These are phyloP conservation scores for Corella eumyota DNA, from an alignment of 23 tunicate genomes.

Conservation along the genomic window DNA sequence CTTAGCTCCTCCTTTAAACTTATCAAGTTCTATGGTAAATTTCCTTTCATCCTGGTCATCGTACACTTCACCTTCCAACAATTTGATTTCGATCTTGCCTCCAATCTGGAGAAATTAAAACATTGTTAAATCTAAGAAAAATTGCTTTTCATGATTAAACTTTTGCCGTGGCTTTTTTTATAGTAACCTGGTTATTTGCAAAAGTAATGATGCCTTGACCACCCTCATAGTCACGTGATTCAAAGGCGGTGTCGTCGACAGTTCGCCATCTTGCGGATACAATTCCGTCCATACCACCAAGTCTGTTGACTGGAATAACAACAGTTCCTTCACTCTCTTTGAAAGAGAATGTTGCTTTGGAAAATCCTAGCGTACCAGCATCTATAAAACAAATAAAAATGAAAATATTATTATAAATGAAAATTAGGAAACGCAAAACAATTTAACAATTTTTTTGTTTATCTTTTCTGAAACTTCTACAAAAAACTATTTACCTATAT, in stretches of 20 bases:
- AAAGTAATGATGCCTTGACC: conserved; percentile 56
- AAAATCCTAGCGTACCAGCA: conserved; percentile 93
- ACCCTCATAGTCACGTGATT: conserved; percentile 53
- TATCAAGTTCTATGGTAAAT: conserved; percentile 71
- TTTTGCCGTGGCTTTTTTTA: too few species aligned
- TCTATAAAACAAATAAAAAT: conserved; percentile 18
- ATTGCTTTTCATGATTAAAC: too few species aligned
- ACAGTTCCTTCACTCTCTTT: conserved; percentile 57
- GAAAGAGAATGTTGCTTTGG: conserved; percentile 76
- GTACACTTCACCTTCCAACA: conserved; percentile 9
- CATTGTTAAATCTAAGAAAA: not conserved
- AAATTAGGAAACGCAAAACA: not conserved
- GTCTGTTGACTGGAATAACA: conserved; percentile 48
- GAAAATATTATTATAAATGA: not conserved
- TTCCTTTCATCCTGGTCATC: conserved; percentile 58
- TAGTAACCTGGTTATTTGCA: conserved; percentile 86
- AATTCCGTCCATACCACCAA: conserved; percentile 92
- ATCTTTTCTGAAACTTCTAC: not conserved
- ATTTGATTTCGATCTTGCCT: conserved; percentile 12
- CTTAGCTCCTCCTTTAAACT: conserved; percentile 84
- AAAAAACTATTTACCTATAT: conserved; percentile 41
- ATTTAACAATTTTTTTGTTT: not conserved
- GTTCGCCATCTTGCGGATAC: conserved; percentile 81
- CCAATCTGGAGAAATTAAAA: conserved; percentile 4
- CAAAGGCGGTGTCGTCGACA: conserved; percentile 50